Base-by-base conservation (phyloP, 2,888 invertebrate species). In the Chrysotoxum bicinctum region DNA sequence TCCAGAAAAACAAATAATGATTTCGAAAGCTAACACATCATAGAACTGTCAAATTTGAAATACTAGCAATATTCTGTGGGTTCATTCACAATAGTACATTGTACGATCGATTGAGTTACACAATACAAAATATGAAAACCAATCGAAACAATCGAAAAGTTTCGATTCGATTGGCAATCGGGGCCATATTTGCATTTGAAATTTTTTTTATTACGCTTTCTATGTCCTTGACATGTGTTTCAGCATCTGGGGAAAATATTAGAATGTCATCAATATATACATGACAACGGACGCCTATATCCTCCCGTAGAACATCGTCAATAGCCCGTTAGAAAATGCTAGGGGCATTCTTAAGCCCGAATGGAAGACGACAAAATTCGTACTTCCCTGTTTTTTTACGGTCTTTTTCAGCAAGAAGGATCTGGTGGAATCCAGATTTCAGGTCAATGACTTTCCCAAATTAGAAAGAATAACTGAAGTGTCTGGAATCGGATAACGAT, bases 171-270 rank as follows among this genome's bases (percentile, higher is more conserved):
- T n/a, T n/a, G n/a, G n/a, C n/a, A n/a, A n/a, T n/a, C n/a, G n/a
- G n/a, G n/a, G n/a, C n/a, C 82, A 76, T 79, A 10, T 66, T 66
- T 7, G 77, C 74, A 7, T 78, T 37, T 21, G 8, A 54, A n/a
- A 69, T 45, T 19, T 32, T 32, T 21, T 19, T 7, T 10, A 68
- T 19, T 9, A 48, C 19, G 21, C 19, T 9, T 19, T 48, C 21
- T 21, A 48, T 37, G 37, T 37, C 37, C 4, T 14, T 37, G 37
- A 37, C 37, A 37, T 37, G 35, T 37, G 35, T 37, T 37, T 37
- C 35, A 1, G 35, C 35, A 12, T 37, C 12, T 37, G 35, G 35
- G 12, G 35, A 37, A 12, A 37, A 37, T 10, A 37, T 37, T 12
- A 12, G 2, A 37, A 37, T 37, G 35, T 37, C 35, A 12, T 37